phyloP scores from a whole-genome alignment of 64 coral and sea anemone genomes.

The Trachythela sp. region DNA sequence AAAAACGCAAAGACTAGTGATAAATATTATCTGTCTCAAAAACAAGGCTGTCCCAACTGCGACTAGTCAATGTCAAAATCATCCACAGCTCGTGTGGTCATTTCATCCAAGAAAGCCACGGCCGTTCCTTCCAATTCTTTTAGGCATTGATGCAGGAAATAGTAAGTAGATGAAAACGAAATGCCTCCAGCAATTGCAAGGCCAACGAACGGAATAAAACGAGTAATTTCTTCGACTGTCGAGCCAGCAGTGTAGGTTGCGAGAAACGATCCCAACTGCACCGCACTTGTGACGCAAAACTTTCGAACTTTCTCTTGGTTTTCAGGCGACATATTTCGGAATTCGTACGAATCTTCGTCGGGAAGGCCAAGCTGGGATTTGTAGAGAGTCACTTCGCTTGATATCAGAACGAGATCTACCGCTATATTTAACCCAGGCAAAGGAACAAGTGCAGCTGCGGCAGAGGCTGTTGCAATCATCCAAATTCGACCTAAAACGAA shows the following conservation, averaged over 20 bases:
- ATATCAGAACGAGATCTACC: background rate
- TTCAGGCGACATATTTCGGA: background rate
- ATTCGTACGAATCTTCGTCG: background rate
- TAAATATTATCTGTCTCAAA: too few relatives aligned
- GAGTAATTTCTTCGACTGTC: background rate
- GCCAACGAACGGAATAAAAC: slow-evolving; percentile 17
- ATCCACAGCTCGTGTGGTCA: background rate
- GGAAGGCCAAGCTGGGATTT: background rate
- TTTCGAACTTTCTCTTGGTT: background rate
- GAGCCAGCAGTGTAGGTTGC: background rate
- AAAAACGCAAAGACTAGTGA: too few relatives aligned
- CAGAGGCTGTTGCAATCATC: background rate
- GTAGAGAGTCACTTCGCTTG: background rate
- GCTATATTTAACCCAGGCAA: background rate
- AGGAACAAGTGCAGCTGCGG: background rate
- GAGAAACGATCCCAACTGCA: background rate
- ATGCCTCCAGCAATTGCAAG: background rate
- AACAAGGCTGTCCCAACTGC: too few relatives aligned
- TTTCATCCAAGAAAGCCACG: background rate
- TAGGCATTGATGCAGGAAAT: background rate
- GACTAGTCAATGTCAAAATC: too few relatives aligned
- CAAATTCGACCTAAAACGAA: background rate
- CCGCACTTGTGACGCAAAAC: background rate
- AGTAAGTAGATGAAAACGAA: background rate
- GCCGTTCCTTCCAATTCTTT: background rate